Percentiles rank a stretch among this genome's conserved stretches.
These are phyloP conservation scores for Picus viridis DNA, from an alignment of 2,797 vertebrate species.

Conservation along the genomic window DNA sequence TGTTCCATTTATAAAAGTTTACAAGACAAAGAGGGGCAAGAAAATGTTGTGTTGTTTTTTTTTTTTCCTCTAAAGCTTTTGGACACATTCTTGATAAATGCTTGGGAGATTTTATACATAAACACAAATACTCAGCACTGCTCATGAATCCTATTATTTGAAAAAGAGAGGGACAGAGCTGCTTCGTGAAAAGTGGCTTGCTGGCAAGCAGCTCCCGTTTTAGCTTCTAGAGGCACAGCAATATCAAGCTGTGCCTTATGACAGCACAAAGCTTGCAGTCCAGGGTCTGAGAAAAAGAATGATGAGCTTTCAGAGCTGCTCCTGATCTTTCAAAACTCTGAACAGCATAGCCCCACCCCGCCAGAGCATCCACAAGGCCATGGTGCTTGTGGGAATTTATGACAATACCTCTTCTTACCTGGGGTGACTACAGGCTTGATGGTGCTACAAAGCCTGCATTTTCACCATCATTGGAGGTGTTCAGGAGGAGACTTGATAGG, in stretches of 20 bases:
- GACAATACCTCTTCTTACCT: neutral
- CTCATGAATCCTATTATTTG: conserved; percentile 5
- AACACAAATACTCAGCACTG: neutral
- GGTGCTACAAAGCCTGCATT: neutral
- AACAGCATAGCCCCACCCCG: neutral
- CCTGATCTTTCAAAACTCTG: neutral
- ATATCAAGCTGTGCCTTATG: neutral
- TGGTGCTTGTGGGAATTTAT: neutral
- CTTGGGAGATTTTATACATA: neutral
- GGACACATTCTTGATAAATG: neutral
- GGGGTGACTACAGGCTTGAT: neutral
- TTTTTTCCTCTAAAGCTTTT: neutral
- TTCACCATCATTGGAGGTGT: neutral
- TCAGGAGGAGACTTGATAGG: too few relatives aligned
- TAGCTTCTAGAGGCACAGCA: neutral
- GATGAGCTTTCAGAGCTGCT: neutral
- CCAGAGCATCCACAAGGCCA: neutral
- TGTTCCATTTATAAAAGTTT: neutral
- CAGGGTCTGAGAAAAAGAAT: neutral
- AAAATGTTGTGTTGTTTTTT: neutral
- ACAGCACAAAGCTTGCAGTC: neutral
- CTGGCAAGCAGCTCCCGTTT: fast-evolving
- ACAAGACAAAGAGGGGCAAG: neutral
- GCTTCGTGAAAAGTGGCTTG: neutral
- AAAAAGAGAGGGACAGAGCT: neutral